Percentiles rank a stretch among this genome's conserved stretches.
Conservation (phyloP, 1,140 invertebrate genomes). For the Tigriopus japonicus region DNA sequence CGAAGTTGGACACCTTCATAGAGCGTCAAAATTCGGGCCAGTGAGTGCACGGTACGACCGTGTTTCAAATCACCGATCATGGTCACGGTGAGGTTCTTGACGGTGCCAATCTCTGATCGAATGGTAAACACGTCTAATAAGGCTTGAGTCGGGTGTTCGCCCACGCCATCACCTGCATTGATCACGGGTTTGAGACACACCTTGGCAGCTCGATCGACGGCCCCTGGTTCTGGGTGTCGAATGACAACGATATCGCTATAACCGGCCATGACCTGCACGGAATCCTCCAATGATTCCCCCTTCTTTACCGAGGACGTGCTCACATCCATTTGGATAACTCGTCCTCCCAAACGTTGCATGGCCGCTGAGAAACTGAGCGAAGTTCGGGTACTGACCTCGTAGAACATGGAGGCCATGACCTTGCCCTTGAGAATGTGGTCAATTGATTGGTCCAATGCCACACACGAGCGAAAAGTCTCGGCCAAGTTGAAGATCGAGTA, state of each 20-base stretch:
- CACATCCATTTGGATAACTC: conserved; percentile 71
- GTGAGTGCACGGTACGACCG: conserved; percentile 91
- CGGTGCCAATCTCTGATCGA: conserved; percentile 92
- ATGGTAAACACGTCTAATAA: conserved; percentile 95
- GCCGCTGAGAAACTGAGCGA: conserved; percentile 87
- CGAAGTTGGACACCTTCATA: conserved; percentile 62
- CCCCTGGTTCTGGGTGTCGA: conserved; percentile 73
- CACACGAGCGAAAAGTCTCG: conserved; percentile 56
- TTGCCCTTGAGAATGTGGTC: conserved; percentile 79
- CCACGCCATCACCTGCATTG: conserved; percentile 93
- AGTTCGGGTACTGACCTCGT: conserved; percentile 90
- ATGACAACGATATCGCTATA: conserved; percentile 83
- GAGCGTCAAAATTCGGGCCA: conserved; percentile 68
- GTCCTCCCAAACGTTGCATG: conserved; percentile 83
- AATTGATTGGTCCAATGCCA: conserved; percentile 58
- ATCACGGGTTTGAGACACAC: conserved; percentile 53
- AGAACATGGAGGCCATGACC: conserved; percentile 88
- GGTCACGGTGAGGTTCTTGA: conserved; percentile 52
- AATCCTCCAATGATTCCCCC: conserved; percentile 74
- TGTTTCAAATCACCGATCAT: conserved; percentile 88
- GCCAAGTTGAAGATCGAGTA: conserved; percentile 89
- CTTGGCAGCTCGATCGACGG: conserved; percentile 38
- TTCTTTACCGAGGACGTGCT: conserved; percentile 82
- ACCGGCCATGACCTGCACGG: conserved; percentile 41
- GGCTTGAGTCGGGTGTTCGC: conserved; percentile 97